Evolutionary conservation across 1,140 invertebrate species (phyloP).

Genomic region (Proctacanthus coquilletti): DNA sequence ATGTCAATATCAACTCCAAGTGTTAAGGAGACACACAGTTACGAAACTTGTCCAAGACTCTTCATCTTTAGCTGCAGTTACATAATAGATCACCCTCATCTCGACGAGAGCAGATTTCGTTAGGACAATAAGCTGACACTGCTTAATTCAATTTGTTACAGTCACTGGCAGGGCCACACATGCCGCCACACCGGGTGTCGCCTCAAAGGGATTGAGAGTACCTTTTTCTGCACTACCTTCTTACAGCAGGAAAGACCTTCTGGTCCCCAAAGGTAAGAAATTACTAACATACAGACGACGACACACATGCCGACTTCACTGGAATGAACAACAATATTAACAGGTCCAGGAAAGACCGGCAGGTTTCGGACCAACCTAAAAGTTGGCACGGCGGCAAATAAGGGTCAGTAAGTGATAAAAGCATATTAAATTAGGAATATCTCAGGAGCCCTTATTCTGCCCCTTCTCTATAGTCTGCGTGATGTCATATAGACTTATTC

Average conservation of each 20-base stretch:
- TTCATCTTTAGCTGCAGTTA: too few species aligned
- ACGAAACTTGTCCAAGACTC: too few species aligned
- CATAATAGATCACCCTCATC: too few species aligned
- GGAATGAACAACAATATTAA: not conserved
- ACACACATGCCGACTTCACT: not conserved
- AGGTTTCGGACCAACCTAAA: not conserved
- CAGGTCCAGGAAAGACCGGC: not conserved
- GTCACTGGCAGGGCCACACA: not conserved
- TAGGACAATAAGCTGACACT: not conserved
- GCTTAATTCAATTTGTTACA: conserved; percentile 1
- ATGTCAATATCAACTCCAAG: too few species aligned
- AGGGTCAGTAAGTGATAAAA: conserved; percentile 1
- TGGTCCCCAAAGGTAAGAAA: not conserved
- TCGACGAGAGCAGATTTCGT: not conserved
- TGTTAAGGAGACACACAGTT: too few species aligned
- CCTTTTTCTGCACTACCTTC: not conserved
- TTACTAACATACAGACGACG: not conserved
- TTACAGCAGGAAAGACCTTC: not conserved
- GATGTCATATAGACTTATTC: conserved; percentile 1
- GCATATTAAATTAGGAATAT: conserved; percentile 1
- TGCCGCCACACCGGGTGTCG: not conserved
- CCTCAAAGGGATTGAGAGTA: not conserved
- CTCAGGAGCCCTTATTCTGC: not conserved
- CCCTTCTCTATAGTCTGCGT: too few species aligned
- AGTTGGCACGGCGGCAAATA: not conserved